Conservation (phyloP, 2,797 vertebrate genomes). For the Darevskia mixta region DNA sequence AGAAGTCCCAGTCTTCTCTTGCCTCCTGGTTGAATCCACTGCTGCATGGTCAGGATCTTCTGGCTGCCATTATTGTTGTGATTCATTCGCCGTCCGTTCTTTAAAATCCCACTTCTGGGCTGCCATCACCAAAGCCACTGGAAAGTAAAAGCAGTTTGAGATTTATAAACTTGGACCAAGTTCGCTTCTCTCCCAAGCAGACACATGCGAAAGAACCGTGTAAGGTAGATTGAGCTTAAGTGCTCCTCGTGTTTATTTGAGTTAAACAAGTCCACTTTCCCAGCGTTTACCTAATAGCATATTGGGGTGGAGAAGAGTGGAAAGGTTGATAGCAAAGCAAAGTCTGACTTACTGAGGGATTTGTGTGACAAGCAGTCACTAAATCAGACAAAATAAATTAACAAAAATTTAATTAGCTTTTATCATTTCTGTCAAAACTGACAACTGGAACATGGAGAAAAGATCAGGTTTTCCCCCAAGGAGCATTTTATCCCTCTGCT, state of each 20-base stretch:
- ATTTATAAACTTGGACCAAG: conserved; percentile 55
- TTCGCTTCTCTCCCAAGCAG: conserved; percentile 59
- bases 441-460: conserved; percentile 77
- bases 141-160: conserved; percentile 39
- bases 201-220: conserved; percentile 57
- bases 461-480: conserved; percentile 75
- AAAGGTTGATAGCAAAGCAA: conserved; percentile 68
- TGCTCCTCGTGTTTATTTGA: conserved; percentile 80
- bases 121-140: not conserved
- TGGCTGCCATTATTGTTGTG: not conserved
- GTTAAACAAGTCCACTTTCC: conserved; percentile 73
- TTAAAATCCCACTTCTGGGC: not conserved
- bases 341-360: conserved; percentile 68
- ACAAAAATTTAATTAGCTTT: conserved; percentile 82
- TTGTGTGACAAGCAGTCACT: conserved; percentile 74
- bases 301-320: conserved; percentile 61
- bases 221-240: conserved; percentile 73
- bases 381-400: conserved; percentile 84
- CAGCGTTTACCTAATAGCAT: conserved; percentile 64
- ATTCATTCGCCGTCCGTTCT: conserved; percentile 2
- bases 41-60: conserved; percentile 16
- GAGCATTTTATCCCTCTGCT: conserved; percentile 61
- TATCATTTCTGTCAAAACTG: conserved; percentile 80
- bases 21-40: not conserved
- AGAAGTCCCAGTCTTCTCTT: too few relatives aligned